Evolutionary conservation across 1,140 invertebrate species (phyloP), one percentile per base, ranked within the genome.

Genomic region (Pararge aegeria): DNA sequence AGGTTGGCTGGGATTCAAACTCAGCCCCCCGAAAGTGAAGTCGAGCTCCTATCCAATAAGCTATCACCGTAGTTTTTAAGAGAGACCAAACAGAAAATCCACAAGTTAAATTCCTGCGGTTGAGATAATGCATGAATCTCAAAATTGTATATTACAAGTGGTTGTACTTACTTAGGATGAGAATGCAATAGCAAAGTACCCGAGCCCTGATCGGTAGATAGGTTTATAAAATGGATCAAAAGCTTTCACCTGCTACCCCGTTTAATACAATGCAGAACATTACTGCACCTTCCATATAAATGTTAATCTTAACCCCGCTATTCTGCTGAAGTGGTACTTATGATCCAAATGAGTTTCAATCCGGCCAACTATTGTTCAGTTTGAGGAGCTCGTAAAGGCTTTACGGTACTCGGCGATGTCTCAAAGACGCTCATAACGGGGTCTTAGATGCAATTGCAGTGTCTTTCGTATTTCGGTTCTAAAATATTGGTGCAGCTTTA

Each of bases 301-400:
- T 55, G 42, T 50, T 55, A 64, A 64, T 51, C 52, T 13, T 40
- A 21, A 30, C 49, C 20, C 19, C 18, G 38, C 16, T 44, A 9
- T 53, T 65, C 38, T 24, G 30, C 24, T 42, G n/a, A 48, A 61
- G 52, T 40, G 57, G 51, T 48, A 58, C 66, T 73, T 55, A 59
- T 57, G 59, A 63, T 30, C 61, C 56, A 64, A 66, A 66, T 66
- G 64, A 64, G 64, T 64, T 64, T 51, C 64, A 69, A 73, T 73
- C 58, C 55, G 61, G 50, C 49, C 30, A 30, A 37, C 66, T 53
- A 63, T 66, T 71, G 62, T 69, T 66, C 56, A 51, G 42, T 66
- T 66, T 58, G 58, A 69, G 61, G 50, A 48, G 48, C 30, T 64
- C 68, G 59, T 72, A 72, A 68, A 72, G 51, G 30, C 56, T 54